Conservation (phyloP, 2,888 invertebrate genomes). For the Troides helena region DNA sequence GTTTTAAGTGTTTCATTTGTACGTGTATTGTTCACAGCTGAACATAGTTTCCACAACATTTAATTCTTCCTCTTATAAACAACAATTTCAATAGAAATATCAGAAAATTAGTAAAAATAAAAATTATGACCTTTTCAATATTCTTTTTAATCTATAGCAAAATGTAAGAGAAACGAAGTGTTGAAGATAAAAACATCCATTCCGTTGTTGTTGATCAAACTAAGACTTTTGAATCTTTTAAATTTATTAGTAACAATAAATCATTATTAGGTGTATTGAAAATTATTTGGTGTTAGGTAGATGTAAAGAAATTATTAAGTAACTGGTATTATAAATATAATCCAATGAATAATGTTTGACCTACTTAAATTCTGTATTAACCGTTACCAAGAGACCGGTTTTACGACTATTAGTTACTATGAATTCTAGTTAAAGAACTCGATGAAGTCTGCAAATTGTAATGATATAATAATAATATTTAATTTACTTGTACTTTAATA, state of each 20-base stretch:
- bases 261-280: too few relatives aligned
- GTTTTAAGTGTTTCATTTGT: conserved; percentile 8
- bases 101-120: not conserved
- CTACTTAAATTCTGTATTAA: conserved; percentile 52
- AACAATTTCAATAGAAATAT: not conserved
- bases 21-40: not conserved
- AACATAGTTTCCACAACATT: too few relatives aligned
- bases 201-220: too few relatives aligned
- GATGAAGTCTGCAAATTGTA: not conserved
- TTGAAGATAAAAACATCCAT: too few relatives aligned
- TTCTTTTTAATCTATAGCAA: too few relatives aligned
- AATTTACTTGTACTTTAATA: too few relatives aligned
- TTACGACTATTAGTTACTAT: conserved; percentile 30
- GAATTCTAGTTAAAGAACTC: not conserved
- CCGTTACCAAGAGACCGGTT: conserved; percentile 40
- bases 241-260: too few relatives aligned
- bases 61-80: not conserved
- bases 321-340: not conserved
- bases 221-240: too few relatives aligned
- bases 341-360: conserved; percentile 47
- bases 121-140: not conserved
- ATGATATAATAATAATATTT: too few relatives aligned
- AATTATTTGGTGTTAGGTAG: too few relatives aligned
- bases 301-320: too few relatives aligned
- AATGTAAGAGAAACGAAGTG: not conserved